Base-by-base conservation (phyloP, 1,140 invertebrate genomes). In the Panagrolaimus sp. region DNA sequence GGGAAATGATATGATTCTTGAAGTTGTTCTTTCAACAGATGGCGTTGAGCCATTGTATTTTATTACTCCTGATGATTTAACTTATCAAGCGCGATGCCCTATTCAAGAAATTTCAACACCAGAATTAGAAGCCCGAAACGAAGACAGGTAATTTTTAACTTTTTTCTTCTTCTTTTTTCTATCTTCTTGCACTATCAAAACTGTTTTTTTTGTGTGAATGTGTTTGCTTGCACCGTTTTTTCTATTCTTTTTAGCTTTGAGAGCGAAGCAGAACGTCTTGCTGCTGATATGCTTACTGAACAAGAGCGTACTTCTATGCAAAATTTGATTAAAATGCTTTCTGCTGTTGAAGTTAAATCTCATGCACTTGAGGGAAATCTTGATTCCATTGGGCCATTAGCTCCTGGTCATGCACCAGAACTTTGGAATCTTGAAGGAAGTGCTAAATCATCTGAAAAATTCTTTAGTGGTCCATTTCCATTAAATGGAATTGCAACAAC, bases 11-110 rank as follows among this genome's bases (percentile, higher is more conserved):
- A 77, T 80, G 71, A 68, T 80, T 17, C 72, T 82, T 9, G 80
- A 82, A 70, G 80, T 82, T 26, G 80, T 82, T 38, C 68, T 82
- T 21, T 82, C 80, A 17, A 82, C 80, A 12, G 80, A 82, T 66
- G 80, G 80, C 2, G 78, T 82, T 9, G 82, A 82, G 48, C 80
- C 80, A 12, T 65, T 82, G 9, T 82, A 82, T 71, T 82, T 82
- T 67, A 83, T 82, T 44, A 82, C 80, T 21, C 71, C 80, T 10
- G 80, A 82, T 43, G 80, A 82, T 67, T 46, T 82, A 10, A 82
- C 80, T 32, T 82, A 80, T 68, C 80, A 82, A 52, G 82, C 80
- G 8, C 72, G 68, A 70, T 82, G 80, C 28, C 82, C 79, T 5
- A 63, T 79, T 43, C 69, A 64, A 52, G 32, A 58, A 71, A 24